Evolutionary conservation across 1,140 invertebrate species (phyloP).

Genomic region (Apis laboriosa): DNA sequence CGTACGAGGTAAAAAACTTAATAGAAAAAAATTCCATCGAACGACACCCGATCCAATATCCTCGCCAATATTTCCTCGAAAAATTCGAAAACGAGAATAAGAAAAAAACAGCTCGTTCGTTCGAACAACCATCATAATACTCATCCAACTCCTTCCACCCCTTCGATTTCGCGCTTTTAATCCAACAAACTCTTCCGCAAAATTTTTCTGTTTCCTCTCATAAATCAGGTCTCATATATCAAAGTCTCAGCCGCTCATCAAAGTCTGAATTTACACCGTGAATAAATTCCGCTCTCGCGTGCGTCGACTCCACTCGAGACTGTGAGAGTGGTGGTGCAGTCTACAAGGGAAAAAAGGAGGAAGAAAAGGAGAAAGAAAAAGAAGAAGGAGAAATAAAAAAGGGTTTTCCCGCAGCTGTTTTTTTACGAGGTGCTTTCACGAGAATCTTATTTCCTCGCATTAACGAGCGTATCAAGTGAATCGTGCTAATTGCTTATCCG

Average conservation of each 20-base stretch:
- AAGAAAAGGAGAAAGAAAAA: not conserved
- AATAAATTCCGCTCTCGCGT: slow-evolving; percentile 24
- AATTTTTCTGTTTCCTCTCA: not conserved
- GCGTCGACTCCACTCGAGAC: not conserved
- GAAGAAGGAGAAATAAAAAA: too few relatives aligned
- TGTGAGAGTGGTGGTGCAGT: not conserved
- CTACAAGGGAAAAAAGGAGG: too few relatives aligned
- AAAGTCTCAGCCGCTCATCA: not conserved
- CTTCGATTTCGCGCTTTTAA: slow-evolving; percentile 20
- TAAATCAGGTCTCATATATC: slow-evolving; percentile 10
- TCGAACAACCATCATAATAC: not conserved
- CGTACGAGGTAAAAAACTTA: too few relatives aligned
- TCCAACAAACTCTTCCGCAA: not conserved
- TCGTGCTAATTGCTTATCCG: slow-evolving; percentile 49
- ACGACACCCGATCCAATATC: too few relatives aligned
- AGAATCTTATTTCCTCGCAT: not conserved
- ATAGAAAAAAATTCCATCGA: too few relatives aligned
- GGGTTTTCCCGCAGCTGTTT: not conserved
- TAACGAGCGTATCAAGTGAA: slow-evolving; percentile 37
- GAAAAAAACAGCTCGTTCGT: not conserved
- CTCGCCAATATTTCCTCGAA: not conserved
- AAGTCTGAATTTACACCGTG: slow-evolving; percentile 7
- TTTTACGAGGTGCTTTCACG: not conserved
- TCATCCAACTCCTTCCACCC: too few relatives aligned
- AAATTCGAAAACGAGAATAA: not conserved